phyloP scores from a whole-genome alignment of 2,113 vertebrate genomes.

The Beaufortia kweichowensis region DNA sequence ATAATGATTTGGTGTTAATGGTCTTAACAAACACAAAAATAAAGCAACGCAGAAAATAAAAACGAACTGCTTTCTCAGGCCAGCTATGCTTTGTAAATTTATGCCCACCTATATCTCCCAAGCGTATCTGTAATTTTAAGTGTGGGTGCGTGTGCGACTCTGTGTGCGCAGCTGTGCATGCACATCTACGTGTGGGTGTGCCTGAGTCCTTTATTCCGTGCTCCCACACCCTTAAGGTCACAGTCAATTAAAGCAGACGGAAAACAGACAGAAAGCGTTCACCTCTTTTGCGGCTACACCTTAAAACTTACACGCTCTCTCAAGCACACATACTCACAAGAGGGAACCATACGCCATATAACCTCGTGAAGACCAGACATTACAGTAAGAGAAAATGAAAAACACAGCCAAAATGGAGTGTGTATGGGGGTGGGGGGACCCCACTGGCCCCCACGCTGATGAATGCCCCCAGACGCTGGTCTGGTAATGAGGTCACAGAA shows the following conservation, averaged over 20 bases:
- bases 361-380: not conserved
- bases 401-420: slow-evolving; percentile 8
- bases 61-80: not conserved
- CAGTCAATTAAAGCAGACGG: slow-evolving; percentile 38
- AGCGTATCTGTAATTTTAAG: not conserved
- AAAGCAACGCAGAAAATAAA: not conserved
- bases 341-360: not conserved
- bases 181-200: slow-evolving; percentile 22
- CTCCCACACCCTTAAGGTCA: slow-evolving; percentile 37
- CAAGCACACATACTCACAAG: slow-evolving; percentile 16
- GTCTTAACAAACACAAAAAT: not conserved
- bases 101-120: slow-evolving; percentile 4
- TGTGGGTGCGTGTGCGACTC: not conserved
- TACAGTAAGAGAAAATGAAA: slow-evolving; percentile 15
- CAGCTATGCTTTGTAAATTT: not conserved
- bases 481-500: slow-evolving; percentile 59
- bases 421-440: not conserved
- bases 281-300: slow-evolving; percentile 25
- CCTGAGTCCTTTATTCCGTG: not conserved
- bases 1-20: not conserved
- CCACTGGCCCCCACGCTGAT: slow-evolving; percentile 5
- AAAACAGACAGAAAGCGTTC: slow-evolving; percentile 13
- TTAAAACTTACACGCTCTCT: slow-evolving; percentile 19
- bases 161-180: slow-evolving; percentile 28
- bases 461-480: slow-evolving; percentile 49